Percentiles rank a stretch among this genome's conserved stretches.
These are phyloP conservation scores for Penaeus indicus DNA, from an alignment of 1,140 invertebrate species.

Conservation along the genomic window DNA sequence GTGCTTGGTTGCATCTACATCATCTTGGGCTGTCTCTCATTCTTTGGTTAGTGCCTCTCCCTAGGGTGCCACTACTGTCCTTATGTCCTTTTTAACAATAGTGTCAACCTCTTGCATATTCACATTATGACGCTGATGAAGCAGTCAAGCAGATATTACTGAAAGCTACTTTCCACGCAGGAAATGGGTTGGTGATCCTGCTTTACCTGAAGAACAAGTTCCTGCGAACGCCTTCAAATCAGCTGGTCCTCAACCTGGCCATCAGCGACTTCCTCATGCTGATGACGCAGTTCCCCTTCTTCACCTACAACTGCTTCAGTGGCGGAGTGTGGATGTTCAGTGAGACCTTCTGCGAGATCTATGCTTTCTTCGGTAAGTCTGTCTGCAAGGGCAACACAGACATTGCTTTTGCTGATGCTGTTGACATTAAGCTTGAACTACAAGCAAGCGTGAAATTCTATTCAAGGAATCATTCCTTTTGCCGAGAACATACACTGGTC, in stretches of 20 bases:
- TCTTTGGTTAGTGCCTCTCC: too few species aligned
- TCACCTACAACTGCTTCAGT: constrained; percentile 84
- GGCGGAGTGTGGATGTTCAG: constrained; percentile 70
- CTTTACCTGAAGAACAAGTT: constrained; percentile 84
- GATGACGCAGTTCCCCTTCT: constrained; percentile 76
- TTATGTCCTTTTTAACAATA: too few species aligned
- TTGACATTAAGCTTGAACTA: too few species aligned
- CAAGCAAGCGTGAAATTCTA: too few species aligned
- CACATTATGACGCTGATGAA: too few species aligned
- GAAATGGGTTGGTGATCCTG: constrained; percentile 88
- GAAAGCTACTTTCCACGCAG: constrained; percentile 67
- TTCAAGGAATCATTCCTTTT: too few species aligned
- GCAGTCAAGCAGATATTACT: too few species aligned
- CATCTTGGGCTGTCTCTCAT: constrained; percentile 64
- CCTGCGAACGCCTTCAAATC: constrained; percentile 85
- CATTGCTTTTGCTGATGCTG: too few species aligned
- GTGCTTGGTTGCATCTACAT: constrained; percentile 71
- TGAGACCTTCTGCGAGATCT: constrained; percentile 84
- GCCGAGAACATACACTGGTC: too few species aligned
- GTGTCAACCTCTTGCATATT: too few species aligned
- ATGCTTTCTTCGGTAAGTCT: constrained; percentile 75
- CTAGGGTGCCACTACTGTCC: too few species aligned
- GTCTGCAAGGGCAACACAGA: too few species aligned
- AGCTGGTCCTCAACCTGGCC: constrained; percentile 86
- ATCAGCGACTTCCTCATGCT: constrained; percentile 87